These are phyloP conservation scores for Heliornis fulica DNA, from an alignment of 2,113 vertebrate species.

Conservation along the genomic window DNA sequence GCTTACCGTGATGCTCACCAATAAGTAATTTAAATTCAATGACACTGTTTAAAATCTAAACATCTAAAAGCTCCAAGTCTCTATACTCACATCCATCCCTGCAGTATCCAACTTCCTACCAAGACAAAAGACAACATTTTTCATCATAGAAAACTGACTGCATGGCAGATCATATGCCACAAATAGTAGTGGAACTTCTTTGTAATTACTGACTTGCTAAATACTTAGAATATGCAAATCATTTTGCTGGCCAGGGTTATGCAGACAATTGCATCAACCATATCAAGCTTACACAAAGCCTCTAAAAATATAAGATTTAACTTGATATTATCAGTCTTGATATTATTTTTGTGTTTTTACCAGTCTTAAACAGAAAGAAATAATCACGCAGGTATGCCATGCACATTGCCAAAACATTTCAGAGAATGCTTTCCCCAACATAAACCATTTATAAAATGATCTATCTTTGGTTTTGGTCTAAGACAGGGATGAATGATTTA, in stretches of 20 bases:
- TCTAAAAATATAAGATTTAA: not conserved
- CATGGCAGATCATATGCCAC: not conserved
- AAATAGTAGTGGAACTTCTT: not conserved
- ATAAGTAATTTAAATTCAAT: not conserved
- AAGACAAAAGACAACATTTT: not conserved
- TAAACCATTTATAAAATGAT: not conserved
- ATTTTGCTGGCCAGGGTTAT: not conserved
- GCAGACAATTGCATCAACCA: not conserved
- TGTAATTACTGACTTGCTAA: not conserved
- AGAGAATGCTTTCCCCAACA: not conserved
- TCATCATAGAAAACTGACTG: not conserved
- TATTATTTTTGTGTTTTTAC: no score
- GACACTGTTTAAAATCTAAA: not conserved
- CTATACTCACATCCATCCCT: not conserved
- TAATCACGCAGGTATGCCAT: not conserved
- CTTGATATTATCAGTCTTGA: no score
- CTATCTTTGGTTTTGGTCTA: not conserved
- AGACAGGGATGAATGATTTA: not conserved
- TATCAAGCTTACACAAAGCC: not conserved
- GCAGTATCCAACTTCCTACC: accelerated
- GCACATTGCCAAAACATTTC: not conserved
- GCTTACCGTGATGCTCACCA: accelerated
- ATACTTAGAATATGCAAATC: not conserved
- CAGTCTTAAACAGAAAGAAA: not conserved
- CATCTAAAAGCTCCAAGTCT: not conserved